phyloP scores from a whole-genome alignment of 2,888 invertebrate genomes.

The Thalpophila matura region DNA sequence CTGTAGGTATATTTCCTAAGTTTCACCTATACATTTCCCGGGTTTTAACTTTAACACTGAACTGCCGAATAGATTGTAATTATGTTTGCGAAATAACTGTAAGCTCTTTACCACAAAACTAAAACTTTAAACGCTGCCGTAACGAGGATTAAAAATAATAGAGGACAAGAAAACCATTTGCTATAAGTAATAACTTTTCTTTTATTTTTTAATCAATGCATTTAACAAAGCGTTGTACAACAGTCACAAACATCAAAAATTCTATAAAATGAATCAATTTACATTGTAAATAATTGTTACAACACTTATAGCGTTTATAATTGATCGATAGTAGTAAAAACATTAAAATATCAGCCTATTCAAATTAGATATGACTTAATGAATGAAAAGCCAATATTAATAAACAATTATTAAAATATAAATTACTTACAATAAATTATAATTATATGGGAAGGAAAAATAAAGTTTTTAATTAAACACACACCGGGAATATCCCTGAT shows the following conservation, averaged over 20 bases:
- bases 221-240: constrained; percentile 89
- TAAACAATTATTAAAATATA: not conserved
- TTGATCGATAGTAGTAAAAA: constrained; percentile 83
- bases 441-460: too few relatives aligned
- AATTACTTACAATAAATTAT: too few relatives aligned
- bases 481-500: too few relatives aligned
- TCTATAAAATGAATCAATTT: constrained; percentile 84
- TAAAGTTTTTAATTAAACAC: too few relatives aligned
- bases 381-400: too few relatives aligned
- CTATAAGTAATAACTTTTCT: constrained; percentile 52
- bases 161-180: constrained; percentile 6
- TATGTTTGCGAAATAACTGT: too few relatives aligned
- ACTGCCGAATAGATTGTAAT: too few relatives aligned
- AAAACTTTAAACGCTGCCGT: too few relatives aligned
- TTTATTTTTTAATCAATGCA: constrained; percentile 78
- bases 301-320: constrained; percentile 89
- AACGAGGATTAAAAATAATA: not conserved
- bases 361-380: constrained; percentile 17
- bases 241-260: constrained; percentile 86
- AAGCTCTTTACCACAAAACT: too few relatives aligned
- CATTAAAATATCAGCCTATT: constrained; percentile 58
- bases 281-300: constrained; percentile 86
- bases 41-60: too few relatives aligned
- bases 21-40: too few relatives aligned
- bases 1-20: too few relatives aligned